Evolutionary conservation across 1,140 invertebrate species (phyloP), one percentile per base, ranked within the genome.

Genomic region (Notospermus geniculatus): DNA sequence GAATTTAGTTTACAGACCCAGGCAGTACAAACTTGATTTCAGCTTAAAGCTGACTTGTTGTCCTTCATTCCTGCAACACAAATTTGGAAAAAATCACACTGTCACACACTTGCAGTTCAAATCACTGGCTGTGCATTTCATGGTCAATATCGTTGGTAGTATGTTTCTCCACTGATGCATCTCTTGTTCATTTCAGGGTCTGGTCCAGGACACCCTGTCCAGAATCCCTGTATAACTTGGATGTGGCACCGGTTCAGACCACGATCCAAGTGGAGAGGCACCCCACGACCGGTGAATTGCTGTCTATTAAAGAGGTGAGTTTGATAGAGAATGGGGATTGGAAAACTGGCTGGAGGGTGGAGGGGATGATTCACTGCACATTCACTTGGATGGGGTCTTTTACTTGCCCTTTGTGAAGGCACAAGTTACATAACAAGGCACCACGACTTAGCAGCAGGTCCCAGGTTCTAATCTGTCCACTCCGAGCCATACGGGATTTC

Each of bases 211-310:
- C 82, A 41, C 77, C 80, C 7, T 67, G 86, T 66, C 71, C 84
- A 50, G 66, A 80, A 27, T 75, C 82, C n/a, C 74, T 89, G 36
- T 82, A 85, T 36, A 66, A 64, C 53, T 52, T 74, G 22, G 74
- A 78, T 30, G 52, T 72, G 7, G 71, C 68, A 63, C 70, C 71
- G n/a, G 63, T 76, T n/a, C 73, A 75, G 59, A 80, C 73, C 19
- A 74, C 70, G 2, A 72, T 82, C 23, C 67, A 82, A 80, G 88
- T 88, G 52, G 84, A 87, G 68, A 81, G 90, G 59, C 87, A 93
- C 80, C 84, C 85, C 4, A 83, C 87, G 25, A 90, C 87, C 22
- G 90, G 91, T 1, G 77, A 86, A 68, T 83, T 91, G 28, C 74
- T 86, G 0, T 84, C 86, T 19, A 88, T 90, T 78, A 80, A 84